Conservation (phyloP, 2,113 vertebrate genomes). For the Erpornis zantholeuca region DNA sequence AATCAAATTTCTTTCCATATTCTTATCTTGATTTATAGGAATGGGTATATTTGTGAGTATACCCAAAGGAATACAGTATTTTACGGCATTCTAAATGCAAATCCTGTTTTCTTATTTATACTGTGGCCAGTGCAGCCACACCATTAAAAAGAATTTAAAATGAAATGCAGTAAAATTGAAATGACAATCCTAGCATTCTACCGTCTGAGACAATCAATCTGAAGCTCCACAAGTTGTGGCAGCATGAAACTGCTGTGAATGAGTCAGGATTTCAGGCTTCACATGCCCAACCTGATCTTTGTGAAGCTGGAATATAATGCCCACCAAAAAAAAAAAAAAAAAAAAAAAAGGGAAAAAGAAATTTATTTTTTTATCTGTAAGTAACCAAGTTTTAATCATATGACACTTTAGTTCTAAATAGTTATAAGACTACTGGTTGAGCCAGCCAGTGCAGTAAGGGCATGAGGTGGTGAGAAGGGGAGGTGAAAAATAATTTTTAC, state of each 20-base stretch:
- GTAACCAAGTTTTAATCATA: neutral
- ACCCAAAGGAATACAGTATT: conserved; percentile 55
- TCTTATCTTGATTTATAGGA: conserved; percentile 67
- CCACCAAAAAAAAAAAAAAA: neutral
- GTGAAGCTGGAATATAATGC: conserved; percentile 19
- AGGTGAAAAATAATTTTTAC: neutral
- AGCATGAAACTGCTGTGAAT: neutral
- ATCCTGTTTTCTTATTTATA: conserved; percentile 65
- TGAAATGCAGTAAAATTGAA: conserved; percentile 35
- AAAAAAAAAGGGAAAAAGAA: neutral
- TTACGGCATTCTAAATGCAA: conserved; percentile 72
- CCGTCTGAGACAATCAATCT: neutral
- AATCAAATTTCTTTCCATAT: conserved; percentile 70
- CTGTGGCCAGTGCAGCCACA: neutral
- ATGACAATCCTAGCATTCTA: conserved; percentile 5
- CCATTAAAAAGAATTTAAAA: conserved; percentile 52
- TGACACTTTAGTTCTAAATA: neutral
- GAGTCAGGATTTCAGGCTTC: neutral
- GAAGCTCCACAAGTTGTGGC: neutral
- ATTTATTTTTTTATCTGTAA: neutral
- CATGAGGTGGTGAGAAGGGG: neutral
- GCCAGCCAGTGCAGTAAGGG: neutral
- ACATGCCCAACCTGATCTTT: neutral
- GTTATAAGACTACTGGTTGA: neutral
- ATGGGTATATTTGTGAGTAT: conserved; percentile 20